Evolutionary conservation across 2,797 vertebrate genomes (phyloP), one percentile per base, ranked within the genome.

Genomic region (Cygnus olor): DNA sequence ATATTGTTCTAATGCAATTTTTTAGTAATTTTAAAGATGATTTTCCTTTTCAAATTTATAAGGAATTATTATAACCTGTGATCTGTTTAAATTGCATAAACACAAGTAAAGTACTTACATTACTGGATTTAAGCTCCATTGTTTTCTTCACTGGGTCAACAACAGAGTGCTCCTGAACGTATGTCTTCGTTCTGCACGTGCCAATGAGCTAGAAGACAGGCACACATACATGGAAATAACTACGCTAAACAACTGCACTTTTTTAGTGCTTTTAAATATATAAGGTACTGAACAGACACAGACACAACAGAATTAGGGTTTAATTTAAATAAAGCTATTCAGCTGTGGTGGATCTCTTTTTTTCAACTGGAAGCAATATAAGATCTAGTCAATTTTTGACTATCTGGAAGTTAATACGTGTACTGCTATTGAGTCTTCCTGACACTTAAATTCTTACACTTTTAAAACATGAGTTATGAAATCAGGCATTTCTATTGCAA

Each of bases 91-190:
- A 19, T 4, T 16, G 32, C 68, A 82, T 40, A 68, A 42, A 90
- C 54, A 65, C n/a, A 72, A 24, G 30, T 51, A 10, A 11, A 78
- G 28, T 61, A 98, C 99, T 99, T 96, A 99, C 99, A 94, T 99
- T 99, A 76, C 98, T 96, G 6, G 99, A 99, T 85, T 99, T 98
- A 20, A 99, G 98, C 91, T 99, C 99, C 92, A 99, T 99, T 10
- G 97, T 98, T 82, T 98, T 99, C 90, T 98, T 94, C 93, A 96
- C 95, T 4, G 99, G 99, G 94, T 99, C 99, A 76, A 99, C 99
- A 40, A 99, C 93, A 1, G 99, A 99, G 81, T 99, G 99, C 82
- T 99, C 99, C 84, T 99, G 98, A 89, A 99, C 96, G 3, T 99
- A 99, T 0, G 99, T 99, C 96, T 98, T 99, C 15, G 99, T 98